Percentiles rank a stretch among this genome's conserved stretches.
These are phyloP conservation scores for Cerceris ruficornis DNA, from an alignment of 2,888 invertebrate genomes.

Conservation along the genomic window DNA sequence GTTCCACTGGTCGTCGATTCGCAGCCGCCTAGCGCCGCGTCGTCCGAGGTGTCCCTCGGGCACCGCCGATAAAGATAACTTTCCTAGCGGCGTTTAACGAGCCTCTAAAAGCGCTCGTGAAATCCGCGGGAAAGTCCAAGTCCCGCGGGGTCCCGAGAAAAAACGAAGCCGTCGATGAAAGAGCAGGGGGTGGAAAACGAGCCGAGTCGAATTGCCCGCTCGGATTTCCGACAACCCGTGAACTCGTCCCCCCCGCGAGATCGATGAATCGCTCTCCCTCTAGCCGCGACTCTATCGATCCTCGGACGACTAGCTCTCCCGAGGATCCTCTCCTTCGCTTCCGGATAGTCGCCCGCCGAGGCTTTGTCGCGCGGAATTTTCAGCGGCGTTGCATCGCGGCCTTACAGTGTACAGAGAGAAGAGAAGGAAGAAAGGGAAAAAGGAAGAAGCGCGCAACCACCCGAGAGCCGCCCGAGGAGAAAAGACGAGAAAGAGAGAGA, in stretches of 20 bases:
- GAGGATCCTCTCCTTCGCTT: constrained; percentile 11
- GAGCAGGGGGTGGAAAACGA: neutral
- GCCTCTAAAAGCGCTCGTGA: constrained; percentile 59
- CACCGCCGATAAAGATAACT: constrained; percentile 28
- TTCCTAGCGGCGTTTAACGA: constrained; percentile 53
- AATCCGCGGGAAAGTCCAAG: constrained; percentile 52
- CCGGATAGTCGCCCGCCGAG: constrained; percentile 4
- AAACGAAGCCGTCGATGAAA: neutral
- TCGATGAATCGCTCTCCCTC: no score
- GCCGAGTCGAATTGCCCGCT: no score
- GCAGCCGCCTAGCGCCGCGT: no score
- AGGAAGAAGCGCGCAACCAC: neutral
- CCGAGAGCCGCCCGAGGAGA: neutral
- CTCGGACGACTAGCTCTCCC: constrained; percentile 37
- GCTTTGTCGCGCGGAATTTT: constrained; percentile 50
- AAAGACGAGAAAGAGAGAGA: neutral
- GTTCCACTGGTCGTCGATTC: no score
- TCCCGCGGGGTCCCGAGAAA: neutral
- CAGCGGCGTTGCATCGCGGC: constrained; percentile 43
- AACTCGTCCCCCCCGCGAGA: no score
- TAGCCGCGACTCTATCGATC: neutral
- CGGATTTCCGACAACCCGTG: no score
- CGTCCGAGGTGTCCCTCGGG: no score
- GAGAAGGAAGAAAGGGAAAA: neutral
- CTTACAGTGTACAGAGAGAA: constrained; percentile 16